Evolutionary conservation across 1,140 invertebrate genomes (phyloP).

Genomic region (Cryptotermes secundus): DNA sequence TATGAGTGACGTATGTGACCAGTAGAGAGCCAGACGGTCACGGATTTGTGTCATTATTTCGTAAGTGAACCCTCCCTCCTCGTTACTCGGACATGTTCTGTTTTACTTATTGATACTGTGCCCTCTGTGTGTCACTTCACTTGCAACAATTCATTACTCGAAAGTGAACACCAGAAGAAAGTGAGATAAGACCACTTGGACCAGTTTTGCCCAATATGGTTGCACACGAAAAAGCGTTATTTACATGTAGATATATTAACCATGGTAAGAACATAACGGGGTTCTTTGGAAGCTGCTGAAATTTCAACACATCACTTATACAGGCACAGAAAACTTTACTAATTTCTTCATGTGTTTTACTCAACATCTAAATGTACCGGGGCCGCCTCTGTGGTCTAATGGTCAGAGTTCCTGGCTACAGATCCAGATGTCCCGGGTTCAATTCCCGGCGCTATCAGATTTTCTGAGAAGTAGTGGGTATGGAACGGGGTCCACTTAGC

Average conservation of each 20-base stretch:
- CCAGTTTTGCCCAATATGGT: conserved; percentile 9
- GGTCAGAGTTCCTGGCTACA: too few relatives aligned
- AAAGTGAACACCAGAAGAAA: neutral
- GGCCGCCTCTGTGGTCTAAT: too few relatives aligned
- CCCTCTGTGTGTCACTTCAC: neutral
- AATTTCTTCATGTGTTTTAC: too few relatives aligned
- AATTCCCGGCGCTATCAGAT: too few relatives aligned
- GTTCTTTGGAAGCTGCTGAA: neutral
- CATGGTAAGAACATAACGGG: neutral
- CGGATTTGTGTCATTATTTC: neutral
- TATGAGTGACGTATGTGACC: neutral
- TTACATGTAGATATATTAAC: neutral
- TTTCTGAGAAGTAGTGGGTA: too few relatives aligned
- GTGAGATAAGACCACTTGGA: neutral
- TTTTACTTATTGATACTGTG: neutral
- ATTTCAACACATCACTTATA: neutral
- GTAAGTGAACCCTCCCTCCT: neutral
- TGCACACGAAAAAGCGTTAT: neutral
- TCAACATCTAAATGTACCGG: too few relatives aligned
- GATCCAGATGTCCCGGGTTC: too few relatives aligned
- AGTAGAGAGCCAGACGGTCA: neutral
- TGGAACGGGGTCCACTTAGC: too few relatives aligned
- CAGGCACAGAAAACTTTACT: too few relatives aligned
- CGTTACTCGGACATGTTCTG: too few relatives aligned
- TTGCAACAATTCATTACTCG: neutral